Evolutionary conservation across 2,888 invertebrate genomes (phyloP), one percentile per base, ranked within the genome.

Genomic region (Heliothis peltigera): DNA sequence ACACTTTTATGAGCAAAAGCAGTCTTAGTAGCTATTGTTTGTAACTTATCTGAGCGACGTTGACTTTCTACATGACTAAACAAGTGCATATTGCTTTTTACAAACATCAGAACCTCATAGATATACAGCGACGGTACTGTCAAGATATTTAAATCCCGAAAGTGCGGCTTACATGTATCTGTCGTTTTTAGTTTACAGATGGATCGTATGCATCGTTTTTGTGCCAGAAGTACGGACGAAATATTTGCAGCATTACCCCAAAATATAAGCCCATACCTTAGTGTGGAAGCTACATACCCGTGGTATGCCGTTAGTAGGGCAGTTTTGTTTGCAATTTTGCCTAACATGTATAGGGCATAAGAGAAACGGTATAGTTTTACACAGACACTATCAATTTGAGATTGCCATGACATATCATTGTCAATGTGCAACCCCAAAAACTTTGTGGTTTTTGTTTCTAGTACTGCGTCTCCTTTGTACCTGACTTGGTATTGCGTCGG

Each of bases 51-150:
- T 46, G 46, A 19, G 46, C 46, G 46, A 46, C 46, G 46, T 46
- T 46, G 46, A 46, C 46, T 46, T 46, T 46, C 46, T 21, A 46
- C 46, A 46, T 46, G 46, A 46, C 46, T 46, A 46, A 46, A 46
- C 46, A 46, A 46, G 46, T 46, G 46, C 46, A 46, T 46, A 46
- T 46, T 46, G 46, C n/a, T 46, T 39, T 51, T 51, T 39, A 51
- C 51, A 51, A 39, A 51, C 19, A 51, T 51, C 15, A 39, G 15
- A 39, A 21, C 19, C 21, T 51, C 51, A 39, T 21, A 39, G 42
- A 53, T 53, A 43, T 53, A 53, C n/a, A 53, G 42, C n/a, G 42
- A 53, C 4, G 53, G 53, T 17, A 53, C 7, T 17, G 53, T 53
- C 22, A 53, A 17, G 10, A 53, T 53, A 25, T 53, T 53, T 53